phyloP scores from a whole-genome alignment of 1,140 invertebrate genomes.

The Drosophila truncata region DNA sequence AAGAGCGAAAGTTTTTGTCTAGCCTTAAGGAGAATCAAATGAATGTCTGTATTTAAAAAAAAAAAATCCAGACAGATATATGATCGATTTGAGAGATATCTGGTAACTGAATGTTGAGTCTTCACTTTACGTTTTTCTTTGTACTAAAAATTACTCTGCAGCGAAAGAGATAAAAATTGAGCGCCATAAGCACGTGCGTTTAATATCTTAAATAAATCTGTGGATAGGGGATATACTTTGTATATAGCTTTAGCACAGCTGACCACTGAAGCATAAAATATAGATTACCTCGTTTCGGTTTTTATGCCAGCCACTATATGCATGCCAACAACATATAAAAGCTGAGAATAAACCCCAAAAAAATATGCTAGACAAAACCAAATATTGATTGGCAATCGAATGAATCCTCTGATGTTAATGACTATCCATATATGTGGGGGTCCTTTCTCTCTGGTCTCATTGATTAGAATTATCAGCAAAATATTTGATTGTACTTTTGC shows the following conservation, averaged over 20 bases:
- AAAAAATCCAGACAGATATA: constrained; percentile 16
- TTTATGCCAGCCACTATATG: constrained; percentile 24
- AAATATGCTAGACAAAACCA: constrained; percentile 47
- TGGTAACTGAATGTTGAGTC: not conserved
- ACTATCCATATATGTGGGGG: constrained; percentile 16
- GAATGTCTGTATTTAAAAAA: not conserved
- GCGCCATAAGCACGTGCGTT: constrained; percentile 25
- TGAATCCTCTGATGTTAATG: constrained; percentile 43
- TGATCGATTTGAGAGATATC: constrained; percentile 7
- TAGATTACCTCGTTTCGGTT: constrained; percentile 27
- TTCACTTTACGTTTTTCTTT: constrained; percentile 1
- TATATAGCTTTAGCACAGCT: constrained; percentile 46
- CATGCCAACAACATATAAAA: not conserved
- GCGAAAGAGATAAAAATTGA: constrained; percentile 13
- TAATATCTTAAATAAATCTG: constrained; percentile 26
- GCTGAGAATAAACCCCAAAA: constrained; percentile 10
- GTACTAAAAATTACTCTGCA: not conserved
- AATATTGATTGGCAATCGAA: constrained; percentile 56
- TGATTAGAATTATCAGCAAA: constrained; percentile 13
- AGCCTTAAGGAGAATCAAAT: constrained; percentile 11
- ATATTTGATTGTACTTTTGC: constrained; percentile 14
- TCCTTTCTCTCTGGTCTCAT: not conserved
- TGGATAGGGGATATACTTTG: constrained; percentile 17
- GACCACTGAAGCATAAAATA: constrained; percentile 40
- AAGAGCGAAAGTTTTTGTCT: constrained; percentile 35